phyloP scores from a whole-genome alignment of 2,797 vertebrate species.

The Schizopygopsis malacanthus region DNA sequence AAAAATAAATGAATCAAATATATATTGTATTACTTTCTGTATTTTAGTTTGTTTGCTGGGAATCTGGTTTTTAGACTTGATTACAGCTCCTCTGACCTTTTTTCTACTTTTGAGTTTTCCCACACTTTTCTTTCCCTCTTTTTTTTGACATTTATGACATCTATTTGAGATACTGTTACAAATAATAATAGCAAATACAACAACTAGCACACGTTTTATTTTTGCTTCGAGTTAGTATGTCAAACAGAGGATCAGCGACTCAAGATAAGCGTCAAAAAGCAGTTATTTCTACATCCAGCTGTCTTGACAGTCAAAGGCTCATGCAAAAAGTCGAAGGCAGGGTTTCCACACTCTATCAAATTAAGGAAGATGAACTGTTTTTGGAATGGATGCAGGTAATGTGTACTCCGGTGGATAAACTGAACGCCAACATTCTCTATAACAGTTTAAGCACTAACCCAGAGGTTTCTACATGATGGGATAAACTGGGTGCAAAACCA shows the following conservation, averaged over 20 bases:
- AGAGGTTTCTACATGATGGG: constrained; percentile 5
- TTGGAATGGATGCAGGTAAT: constrained; percentile 27
- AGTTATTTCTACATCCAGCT: constrained; percentile 36
- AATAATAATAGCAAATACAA: constrained; percentile 28
- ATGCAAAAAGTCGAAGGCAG: constrained; percentile 5
- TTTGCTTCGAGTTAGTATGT: background rate
- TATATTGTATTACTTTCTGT: background rate
- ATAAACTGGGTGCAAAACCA: constrained; percentile 16
- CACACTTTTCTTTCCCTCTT: constrained; percentile 9
- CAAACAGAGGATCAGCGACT: constrained; percentile 41
- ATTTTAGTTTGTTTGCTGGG: background rate
- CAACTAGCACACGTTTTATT: constrained; percentile 2
- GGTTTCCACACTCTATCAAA: constrained; percentile 29
- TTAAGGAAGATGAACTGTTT: constrained; percentile 34
- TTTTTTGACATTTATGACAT: constrained; percentile 4
- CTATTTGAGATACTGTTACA: constrained; percentile 16
- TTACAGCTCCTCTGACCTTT: background rate
- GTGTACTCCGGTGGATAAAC: constrained; percentile 31
- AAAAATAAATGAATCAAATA: background rate
- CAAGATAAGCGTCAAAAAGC: constrained; percentile 26
- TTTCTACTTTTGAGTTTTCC: background rate
- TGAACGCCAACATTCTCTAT: background rate
- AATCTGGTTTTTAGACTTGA: background rate
- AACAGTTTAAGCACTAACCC: constrained; percentile 25
- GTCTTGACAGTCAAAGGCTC: constrained; percentile 26